These are phyloP conservation scores for Campodea augens DNA, from an alignment of 1,140 invertebrate species.

Conservation along the genomic window DNA sequence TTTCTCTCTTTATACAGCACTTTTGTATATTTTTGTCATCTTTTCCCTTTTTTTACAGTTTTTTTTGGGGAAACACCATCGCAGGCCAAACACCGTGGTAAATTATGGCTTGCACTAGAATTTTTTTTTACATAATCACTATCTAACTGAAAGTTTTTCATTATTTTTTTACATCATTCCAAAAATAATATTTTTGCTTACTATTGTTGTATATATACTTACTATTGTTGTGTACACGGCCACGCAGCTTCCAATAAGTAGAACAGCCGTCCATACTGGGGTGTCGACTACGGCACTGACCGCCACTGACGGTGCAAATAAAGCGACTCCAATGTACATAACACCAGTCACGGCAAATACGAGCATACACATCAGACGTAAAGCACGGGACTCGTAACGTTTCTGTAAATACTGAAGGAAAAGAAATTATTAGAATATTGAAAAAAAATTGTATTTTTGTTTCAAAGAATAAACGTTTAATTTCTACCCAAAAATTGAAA, in stretches of 20 bases:
- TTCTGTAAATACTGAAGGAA: conserved; percentile 16
- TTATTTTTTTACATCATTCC: neutral
- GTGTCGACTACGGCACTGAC: conserved; percentile 10
- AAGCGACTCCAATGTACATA: conserved; percentile 14
- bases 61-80: too few relatives aligned
- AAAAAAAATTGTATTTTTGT: too few relatives aligned
- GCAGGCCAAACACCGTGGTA: too few relatives aligned
- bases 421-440: neutral
- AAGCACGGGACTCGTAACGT: conserved; percentile 13
- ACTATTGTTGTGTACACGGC: conserved; percentile 14
- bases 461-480: too few relatives aligned
- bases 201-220: neutral
- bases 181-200: neutral
- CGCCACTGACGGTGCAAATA: conserved; percentile 7
- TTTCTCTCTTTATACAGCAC: too few relatives aligned
- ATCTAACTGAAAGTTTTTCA: too few relatives aligned
- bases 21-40: too few relatives aligned
- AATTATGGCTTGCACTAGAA: too few relatives aligned
- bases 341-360: conserved; percentile 10
- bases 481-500: too few relatives aligned
- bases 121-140: too few relatives aligned
- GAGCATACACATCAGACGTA: conserved; percentile 10
- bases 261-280: conserved; percentile 10
- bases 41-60: too few relatives aligned
- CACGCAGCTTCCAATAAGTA: conserved; percentile 12